Evolutionary conservation across 1,140 invertebrate species (phyloP), one percentile per base, ranked within the genome.

Genomic region (Panagrolaimus sp.): DNA sequence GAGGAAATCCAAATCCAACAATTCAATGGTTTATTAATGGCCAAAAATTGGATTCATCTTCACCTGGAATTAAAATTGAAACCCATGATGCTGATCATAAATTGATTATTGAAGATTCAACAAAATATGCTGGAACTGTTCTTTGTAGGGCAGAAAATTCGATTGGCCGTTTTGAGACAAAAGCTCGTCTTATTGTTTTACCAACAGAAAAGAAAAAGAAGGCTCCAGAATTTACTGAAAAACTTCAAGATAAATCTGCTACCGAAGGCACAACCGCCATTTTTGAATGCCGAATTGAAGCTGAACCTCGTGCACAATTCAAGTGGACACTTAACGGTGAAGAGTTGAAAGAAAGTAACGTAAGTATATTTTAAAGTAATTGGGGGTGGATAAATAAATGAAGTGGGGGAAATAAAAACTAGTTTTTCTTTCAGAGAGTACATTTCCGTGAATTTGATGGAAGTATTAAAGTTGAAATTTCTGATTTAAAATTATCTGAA

Each of bases 141-240:
- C 63, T 83, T 10, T 82, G 80, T 72, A 62, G 76, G 71, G 80
- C 80, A 12, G 79, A 82, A 64, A 82, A 82, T 66, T 17, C 63
- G 5, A 78, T 82, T 15, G 80, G 80, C 17, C 75, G 76, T 26
- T 82, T 80, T 55, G 80, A 82, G 58, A 83, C 80, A 17, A 83
- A 82, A 43, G 80, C 82, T 10, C 43, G 77, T 17, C 63, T 83
- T 7, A 76, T 82, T 32, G 80, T 82, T 21, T 17, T 82, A n/a
- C 75, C 81, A 6, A 24, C 65, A 24, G 80, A 81, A 46, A 77
- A 79, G 63, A 71, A 73, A 43, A 83, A 83, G 71, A 82, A 79
- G 48, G 71, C 80, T 17, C 80, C 80, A 8, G 73, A 71, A 44
- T 82, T 82, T 68, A 66, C 66, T 5, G 80, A 82, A 66, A 71